phyloP scores from a whole-genome alignment of 2,113 vertebrate species.

The Phaethon lepturus region DNA sequence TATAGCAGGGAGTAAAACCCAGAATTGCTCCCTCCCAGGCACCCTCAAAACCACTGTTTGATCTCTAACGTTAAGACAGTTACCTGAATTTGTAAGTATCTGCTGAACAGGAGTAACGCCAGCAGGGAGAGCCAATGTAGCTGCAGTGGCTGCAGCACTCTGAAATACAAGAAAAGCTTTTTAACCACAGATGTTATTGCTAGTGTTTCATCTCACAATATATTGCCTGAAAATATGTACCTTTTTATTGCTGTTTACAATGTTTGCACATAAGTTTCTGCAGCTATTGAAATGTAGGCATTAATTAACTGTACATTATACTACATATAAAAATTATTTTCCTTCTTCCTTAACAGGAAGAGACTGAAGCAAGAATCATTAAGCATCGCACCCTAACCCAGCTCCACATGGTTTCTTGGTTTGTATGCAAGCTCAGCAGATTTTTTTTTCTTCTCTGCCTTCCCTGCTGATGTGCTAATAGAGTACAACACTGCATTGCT shows the following conservation, averaged over 20 bases:
- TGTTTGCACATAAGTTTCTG: neutral
- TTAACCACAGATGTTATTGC: neutral
- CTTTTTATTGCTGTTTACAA: neutral
- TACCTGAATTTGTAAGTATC: conserved; percentile 94
- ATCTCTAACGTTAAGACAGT: neutral
- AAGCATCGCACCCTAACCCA: neutral
- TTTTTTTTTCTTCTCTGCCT: neutral
- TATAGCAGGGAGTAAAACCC: neutral
- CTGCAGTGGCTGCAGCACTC: conserved; percentile 97
- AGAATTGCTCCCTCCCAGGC: neutral
- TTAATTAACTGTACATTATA: neutral
- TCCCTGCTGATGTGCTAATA: neutral
- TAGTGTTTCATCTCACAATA: neutral
- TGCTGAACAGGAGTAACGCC: conserved; percentile 94
- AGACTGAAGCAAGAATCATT: neutral
- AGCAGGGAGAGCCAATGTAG: conserved; percentile 91
- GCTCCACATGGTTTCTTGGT: neutral
- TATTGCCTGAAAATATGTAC: neutral
- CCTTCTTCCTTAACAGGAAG: neutral
- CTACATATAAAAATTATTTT: neutral
- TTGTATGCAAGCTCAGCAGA: neutral
- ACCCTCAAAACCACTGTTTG: neutral
- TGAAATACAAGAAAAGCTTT: conserved; percentile 66
- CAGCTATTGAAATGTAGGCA: neutral
- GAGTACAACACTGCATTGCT: neutral